Conservation (phyloP, 2,888 invertebrate genomes). For the Argyresthia goedartella region DNA sequence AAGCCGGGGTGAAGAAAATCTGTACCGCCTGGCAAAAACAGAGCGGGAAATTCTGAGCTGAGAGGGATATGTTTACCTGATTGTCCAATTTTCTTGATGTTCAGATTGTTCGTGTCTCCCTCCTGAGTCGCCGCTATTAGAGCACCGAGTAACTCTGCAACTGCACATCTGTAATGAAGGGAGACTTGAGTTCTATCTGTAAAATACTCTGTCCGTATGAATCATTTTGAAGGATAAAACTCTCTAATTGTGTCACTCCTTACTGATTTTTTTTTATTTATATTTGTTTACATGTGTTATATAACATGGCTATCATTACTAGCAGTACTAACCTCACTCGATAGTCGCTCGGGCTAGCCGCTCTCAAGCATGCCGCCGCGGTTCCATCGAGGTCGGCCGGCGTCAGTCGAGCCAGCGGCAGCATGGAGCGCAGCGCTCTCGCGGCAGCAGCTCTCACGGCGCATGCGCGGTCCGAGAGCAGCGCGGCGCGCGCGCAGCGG, state of each 20-base stretch:
- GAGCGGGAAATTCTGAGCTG: too few relatives aligned
- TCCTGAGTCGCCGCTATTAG: slow-evolving; percentile 89
- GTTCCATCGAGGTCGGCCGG: slow-evolving; percentile 93
- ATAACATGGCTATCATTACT: too few relatives aligned
- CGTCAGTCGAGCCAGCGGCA: slow-evolving; percentile 87
- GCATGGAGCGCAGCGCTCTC: slow-evolving; percentile 88
- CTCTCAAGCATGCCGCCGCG: slow-evolving; percentile 91
- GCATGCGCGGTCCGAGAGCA: slow-evolving; percentile 92
- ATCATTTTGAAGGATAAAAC: too few relatives aligned
- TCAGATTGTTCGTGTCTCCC: slow-evolving; percentile 60
- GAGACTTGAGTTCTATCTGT: neutral
- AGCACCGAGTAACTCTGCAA: slow-evolving; percentile 92
- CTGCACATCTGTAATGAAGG: slow-evolving; percentile 73
- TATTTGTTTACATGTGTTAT: too few relatives aligned
- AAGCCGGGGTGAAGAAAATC: too few relatives aligned
- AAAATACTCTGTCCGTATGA: too few relatives aligned
- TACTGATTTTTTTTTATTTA: too few relatives aligned
- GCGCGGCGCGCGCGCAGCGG: slow-evolving; percentile 85
- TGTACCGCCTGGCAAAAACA: too few relatives aligned
- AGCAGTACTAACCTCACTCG: slow-evolving; percentile 30
- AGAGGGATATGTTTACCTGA: too few relatives aligned
- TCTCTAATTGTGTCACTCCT: too few relatives aligned
- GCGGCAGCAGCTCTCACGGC: slow-evolving; percentile 95
- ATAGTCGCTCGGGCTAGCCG: slow-evolving; percentile 64
- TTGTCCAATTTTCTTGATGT: slow-evolving; percentile 48